Evolutionary conservation across 1,140 invertebrate genomes (phyloP).

Genomic region (Heliothis virescens): DNA sequence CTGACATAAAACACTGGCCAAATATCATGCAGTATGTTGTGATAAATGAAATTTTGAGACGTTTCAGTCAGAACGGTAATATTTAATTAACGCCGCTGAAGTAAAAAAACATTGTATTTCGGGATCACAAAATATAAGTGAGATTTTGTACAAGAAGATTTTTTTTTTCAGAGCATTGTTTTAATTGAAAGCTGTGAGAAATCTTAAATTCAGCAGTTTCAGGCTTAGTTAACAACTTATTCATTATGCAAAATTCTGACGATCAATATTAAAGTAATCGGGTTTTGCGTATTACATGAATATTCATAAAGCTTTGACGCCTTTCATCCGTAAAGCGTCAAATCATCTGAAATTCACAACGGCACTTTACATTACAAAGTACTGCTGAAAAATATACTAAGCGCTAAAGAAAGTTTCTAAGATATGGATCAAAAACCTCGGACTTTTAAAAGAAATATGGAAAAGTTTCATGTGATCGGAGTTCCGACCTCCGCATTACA

Average conservation of each 20-base stretch:
- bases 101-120: background rate
- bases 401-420: background rate
- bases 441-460: background rate
- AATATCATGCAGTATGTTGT: background rate
- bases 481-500: conserved; percentile 56
- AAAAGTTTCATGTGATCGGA: conserved; percentile 15
- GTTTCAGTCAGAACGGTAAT: background rate
- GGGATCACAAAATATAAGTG: too few relatives aligned
- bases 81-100: background rate
- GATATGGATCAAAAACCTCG: conserved; percentile 24
- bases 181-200: too few relatives aligned
- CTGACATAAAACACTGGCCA: background rate
- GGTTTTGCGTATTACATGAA: too few relatives aligned
- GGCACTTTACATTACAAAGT: background rate
- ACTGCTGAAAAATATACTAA: background rate
- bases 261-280: too few relatives aligned
- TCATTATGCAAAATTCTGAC: too few relatives aligned
- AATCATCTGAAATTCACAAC: too few relatives aligned
- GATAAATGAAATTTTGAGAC: background rate
- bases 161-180: too few relatives aligned
- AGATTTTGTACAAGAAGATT: too few relatives aligned
- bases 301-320: too few relatives aligned
- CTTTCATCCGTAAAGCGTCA: too few relatives aligned
- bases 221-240: too few relatives aligned
- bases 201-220: too few relatives aligned